Conservation (phyloP, 2,113 vertebrate species). For the Mesoclemmys tuberculata region DNA sequence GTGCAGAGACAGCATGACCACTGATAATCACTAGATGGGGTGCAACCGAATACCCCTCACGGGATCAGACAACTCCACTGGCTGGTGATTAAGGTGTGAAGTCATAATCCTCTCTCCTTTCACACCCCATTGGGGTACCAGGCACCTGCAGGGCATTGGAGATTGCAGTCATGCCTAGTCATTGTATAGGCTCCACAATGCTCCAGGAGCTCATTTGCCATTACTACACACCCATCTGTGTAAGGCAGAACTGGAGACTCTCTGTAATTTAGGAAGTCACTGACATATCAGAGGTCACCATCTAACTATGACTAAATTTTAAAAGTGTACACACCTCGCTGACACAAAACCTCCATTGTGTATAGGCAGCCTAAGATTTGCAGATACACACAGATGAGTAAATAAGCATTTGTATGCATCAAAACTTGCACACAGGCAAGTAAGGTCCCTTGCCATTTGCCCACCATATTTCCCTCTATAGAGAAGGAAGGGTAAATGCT, state of each 20-base stretch:
- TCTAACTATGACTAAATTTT: slow-evolving; percentile 8
- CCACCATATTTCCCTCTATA: not conserved
- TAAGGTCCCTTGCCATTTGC: not conserved
- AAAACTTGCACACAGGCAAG: not conserved
- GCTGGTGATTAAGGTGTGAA: not conserved
- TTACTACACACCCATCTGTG: not conserved
- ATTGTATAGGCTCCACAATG: not conserved
- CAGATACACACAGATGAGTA: not conserved
- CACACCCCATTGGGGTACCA: not conserved
- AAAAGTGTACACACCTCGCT: not conserved
- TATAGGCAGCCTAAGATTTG: not conserved
- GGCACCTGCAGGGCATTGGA: not conserved
- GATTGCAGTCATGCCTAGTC: not conserved
- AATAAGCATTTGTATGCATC: not conserved
- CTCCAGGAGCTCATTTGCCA: not conserved
- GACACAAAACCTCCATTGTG: not conserved
- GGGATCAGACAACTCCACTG: not conserved
- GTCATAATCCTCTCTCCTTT: not conserved
- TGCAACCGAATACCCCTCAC: not conserved
- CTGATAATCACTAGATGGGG: not conserved
- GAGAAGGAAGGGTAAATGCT: not conserved
- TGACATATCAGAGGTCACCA: accelerated
- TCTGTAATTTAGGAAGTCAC: not conserved
- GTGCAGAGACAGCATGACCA: not conserved
- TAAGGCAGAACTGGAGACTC: not conserved